phyloP scores from a whole-genome alignment of 2,797 vertebrate genomes.

The Allobates femoralis region DNA sequence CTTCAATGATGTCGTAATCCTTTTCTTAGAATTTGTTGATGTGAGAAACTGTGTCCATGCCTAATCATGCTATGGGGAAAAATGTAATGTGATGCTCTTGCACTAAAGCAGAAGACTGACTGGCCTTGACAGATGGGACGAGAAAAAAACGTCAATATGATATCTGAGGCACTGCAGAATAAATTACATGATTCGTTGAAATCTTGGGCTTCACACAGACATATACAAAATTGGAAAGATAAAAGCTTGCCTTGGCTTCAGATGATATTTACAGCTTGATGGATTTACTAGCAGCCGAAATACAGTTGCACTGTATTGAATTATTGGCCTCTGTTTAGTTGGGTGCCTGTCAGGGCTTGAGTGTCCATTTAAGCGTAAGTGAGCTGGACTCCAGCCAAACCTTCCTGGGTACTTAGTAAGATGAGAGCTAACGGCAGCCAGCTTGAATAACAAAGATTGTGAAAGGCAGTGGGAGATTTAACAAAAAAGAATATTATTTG shows the following conservation, averaged over 20 bases:
- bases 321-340: slow-evolving; percentile 85
- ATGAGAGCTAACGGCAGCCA: slow-evolving; percentile 73
- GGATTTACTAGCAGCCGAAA: slow-evolving; percentile 82
- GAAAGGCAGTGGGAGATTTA: slow-evolving; percentile 66
- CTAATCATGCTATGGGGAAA: slow-evolving; percentile 71
- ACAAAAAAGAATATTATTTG: slow-evolving; percentile 70
- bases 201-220: slow-evolving; percentile 77
- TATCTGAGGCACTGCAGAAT: slow-evolving; percentile 82
- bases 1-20: slow-evolving; percentile 78
- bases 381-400: slow-evolving; percentile 79
- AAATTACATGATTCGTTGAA: slow-evolving; percentile 85
- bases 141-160: slow-evolving; percentile 80
- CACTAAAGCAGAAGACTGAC: slow-evolving; percentile 74
- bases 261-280: slow-evolving; percentile 86
- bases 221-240: slow-evolving; percentile 83
- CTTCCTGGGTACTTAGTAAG: slow-evolving; percentile 71
- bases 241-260: slow-evolving; percentile 85
- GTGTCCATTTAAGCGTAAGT: slow-evolving; percentile 85
- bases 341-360: slow-evolving; percentile 78
- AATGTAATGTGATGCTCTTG: slow-evolving; percentile 72
- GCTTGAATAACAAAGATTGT: slow-evolving; percentile 72
- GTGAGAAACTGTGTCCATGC: slow-evolving; percentile 76
- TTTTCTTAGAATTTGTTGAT: slow-evolving; percentile 78
- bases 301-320: slow-evolving; percentile 84
- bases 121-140: slow-evolving; percentile 78